A percentile compares a stretch with the other conserved stretches of the same genome.
These are phyloP conservation scores for Protophormia terraenovae DNA, from an alignment of 2,888 invertebrate genomes.

Conservation along the genomic window DNA sequence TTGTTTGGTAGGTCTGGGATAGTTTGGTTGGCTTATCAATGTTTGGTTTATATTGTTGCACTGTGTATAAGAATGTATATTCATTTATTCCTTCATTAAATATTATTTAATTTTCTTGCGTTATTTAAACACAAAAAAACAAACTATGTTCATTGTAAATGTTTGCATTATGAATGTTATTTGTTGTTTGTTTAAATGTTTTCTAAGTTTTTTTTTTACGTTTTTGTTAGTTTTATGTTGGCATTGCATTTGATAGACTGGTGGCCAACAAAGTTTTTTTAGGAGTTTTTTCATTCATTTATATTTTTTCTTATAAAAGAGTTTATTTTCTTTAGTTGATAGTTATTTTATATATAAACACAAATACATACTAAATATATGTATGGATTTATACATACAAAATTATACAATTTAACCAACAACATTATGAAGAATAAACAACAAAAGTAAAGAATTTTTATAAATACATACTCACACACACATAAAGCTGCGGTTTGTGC, in stretches of 20 bases:
- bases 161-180: conserved; percentile 43
- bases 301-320: neutral
- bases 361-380: neutral
- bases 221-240: too few relatives aligned
- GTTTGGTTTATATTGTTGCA: neutral
- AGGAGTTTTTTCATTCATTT: conserved; percentile 1
- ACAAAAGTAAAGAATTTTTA: conserved; percentile 19
- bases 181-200: conserved; percentile 46
- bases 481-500: conserved; percentile 71
- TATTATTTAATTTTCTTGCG: conserved; percentile 51
- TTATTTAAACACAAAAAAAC: conserved; percentile 46
- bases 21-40: conserved; percentile 33
- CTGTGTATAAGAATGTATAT: neutral
- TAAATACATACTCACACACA: conserved; percentile 4
- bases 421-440: conserved; percentile 37
- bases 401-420: conserved; percentile 22
- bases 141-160: conserved; percentile 37
- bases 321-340: conserved; percentile 45
- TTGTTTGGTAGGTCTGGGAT: neutral
- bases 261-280: conserved; percentile 57
- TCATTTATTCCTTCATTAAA: conserved; percentile 31
- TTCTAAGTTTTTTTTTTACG: neutral
- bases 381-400: neutral
- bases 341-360: conserved; percentile 6
- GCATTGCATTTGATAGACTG: conserved; percentile 65